Conservation (phyloP, 2,113 vertebrate species). For the Marmota monax region DNA sequence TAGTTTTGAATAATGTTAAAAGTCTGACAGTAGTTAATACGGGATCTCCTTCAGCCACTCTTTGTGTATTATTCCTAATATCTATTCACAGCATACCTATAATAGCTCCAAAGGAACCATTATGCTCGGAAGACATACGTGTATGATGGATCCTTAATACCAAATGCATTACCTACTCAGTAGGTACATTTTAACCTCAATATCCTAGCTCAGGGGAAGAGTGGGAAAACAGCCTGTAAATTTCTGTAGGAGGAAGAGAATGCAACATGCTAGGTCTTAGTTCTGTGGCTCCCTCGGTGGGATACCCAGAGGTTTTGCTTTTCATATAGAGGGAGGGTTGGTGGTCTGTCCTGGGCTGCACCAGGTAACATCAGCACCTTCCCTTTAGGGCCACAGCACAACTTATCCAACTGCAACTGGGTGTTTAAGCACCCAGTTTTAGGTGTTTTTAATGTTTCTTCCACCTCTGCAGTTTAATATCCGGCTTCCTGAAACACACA, state of each 20-base stretch:
- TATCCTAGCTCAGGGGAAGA: constrained; percentile 67
- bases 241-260: constrained; percentile 68
- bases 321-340: background rate
- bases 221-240: constrained; percentile 65
- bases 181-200: constrained; percentile 76
- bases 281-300: background rate
- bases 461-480: background rate
- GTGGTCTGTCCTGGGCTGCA: background rate
- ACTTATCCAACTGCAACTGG: background rate
- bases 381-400: background rate
- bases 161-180: constrained; percentile 50
- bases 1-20: constrained; percentile 79
- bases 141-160: constrained; percentile 41
- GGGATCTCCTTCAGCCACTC: constrained; percentile 69
- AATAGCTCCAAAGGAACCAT: constrained; percentile 76
- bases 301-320: background rate
- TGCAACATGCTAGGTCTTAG: background rate
- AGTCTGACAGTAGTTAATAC: constrained; percentile 77
- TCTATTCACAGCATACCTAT: constrained; percentile 70
- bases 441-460: background rate
- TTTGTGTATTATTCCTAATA: constrained; percentile 80
- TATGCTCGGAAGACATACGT: constrained; percentile 55
- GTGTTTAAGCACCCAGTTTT: background rate
- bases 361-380: background rate
- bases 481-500: background rate